Base-by-base conservation (phyloP, 2,888 invertebrate species). In the Baronia brevicornis region DNA sequence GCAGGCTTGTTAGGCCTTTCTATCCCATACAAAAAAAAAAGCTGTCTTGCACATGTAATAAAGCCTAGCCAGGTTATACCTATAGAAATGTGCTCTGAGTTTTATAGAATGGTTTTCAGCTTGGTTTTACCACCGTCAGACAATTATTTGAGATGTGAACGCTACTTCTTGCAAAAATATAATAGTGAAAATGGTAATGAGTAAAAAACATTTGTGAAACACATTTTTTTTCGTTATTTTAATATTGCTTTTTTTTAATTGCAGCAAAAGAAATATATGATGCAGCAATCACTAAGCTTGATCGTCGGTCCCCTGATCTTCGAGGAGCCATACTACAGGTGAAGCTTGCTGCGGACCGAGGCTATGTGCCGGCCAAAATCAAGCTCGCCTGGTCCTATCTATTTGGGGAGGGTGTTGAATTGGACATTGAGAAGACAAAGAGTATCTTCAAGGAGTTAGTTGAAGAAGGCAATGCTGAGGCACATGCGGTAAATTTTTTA, bases 321-420 rank as follows among this genome's bases (percentile, higher is more conserved):
- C 82, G 86, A 1, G 88, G 88, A 28, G 95, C 94, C 0, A 94
- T 94, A 50, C 85, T 90, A 18, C 78, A 94, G 30, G 84, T 98
- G 15, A 87, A 90, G 21, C 87, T 90, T 46, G 94, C 98, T 0
- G 93, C 96, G 0, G 89, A 90, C 22, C 82, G 90, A 33, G 95
- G 95, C 20, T 95, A 97, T 64, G 68, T 82, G 0, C 90, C 92
- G 26, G 95, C 98, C 0, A 88, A 90, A 63, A 93, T 95, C 38
- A 87, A 92, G 61, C 71, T 97, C 3, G 97, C 96, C 0, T 96
- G 97, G 94, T 93, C 93, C 0, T 88, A 92, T 50, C 70, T 98
- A 3, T 90, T 96, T 51, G 98, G 98, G 0, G 93, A 88, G 57
- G 92, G 88, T 38, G 79, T 94, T 6, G 86, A 89, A 20, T 89